These are phyloP conservation scores for Sebastes umbrosus DNA, from an alignment of 2,797 vertebrate genomes.

Conservation along the genomic window DNA sequence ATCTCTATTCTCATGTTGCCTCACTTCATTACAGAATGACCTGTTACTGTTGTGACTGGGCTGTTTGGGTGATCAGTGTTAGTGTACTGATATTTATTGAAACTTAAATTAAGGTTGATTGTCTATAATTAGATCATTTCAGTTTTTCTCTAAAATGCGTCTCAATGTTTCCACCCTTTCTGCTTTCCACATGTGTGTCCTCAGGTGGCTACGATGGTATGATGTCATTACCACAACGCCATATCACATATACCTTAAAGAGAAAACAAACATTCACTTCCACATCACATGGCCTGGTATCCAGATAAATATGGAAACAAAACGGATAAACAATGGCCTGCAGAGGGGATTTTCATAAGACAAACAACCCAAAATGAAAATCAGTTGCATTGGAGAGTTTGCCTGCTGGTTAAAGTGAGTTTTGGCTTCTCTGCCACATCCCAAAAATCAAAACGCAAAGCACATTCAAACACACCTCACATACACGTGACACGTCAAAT, in stretches of 20 bases:
- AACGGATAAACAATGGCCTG: neutral
- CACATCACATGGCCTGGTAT: constrained; percentile 2
- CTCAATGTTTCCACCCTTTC: neutral
- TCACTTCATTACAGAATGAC: neutral
- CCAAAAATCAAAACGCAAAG: neutral
- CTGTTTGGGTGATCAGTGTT: neutral
- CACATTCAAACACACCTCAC: neutral
- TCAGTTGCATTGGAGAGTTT: neutral
- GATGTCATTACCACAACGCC: constrained; percentile 14
- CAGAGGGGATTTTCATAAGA: neutral
- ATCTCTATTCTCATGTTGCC: neutral
- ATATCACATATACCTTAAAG: neutral
- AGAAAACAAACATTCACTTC: neutral
- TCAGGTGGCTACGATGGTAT: neutral
- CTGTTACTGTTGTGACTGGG: neutral
- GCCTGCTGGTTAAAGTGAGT: neutral
- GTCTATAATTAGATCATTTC: neutral
- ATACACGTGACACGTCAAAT: neutral
- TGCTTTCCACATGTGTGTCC: constrained; percentile 17
- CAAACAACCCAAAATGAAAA: neutral
- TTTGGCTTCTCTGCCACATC: neutral
- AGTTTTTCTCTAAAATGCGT: neutral
- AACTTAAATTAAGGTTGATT: neutral
- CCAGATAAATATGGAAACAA: neutral
- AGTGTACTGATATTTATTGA: neutral